Base-by-base conservation (phyloP, 2,113 vertebrate species). In the Mobula birostris region DNA sequence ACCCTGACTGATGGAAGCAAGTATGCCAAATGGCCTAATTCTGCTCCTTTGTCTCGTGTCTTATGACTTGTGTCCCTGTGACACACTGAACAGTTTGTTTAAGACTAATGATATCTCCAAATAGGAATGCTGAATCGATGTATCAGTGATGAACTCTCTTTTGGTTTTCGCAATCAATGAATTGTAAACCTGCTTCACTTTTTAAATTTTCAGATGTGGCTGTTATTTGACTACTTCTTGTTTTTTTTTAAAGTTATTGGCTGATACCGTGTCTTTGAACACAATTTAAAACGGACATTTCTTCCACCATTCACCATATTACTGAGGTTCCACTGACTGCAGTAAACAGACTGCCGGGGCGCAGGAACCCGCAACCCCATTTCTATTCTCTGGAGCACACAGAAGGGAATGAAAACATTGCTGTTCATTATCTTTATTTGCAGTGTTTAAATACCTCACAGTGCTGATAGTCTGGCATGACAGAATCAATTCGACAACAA, bases 391-490 rank as follows among this genome's bases (percentile, higher is more conserved):
- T 27, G 83, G 68, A 93, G 40, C 56, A n/a, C 63, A 24, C 48
- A 36, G 19, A 21, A 56, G 68, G 40, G 36, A 93, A 56, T 29
- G n/a, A 93, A 56, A 68, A 74, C 40, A 76, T 74, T 93, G 91
- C 36, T 93, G 68, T 93, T 93, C 72, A 93, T 93, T 74, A 74
- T 74, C 91, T 93, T 93, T 93, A 93, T 92, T 72, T 92, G 72
- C 68, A 68, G 36, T 68, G 68, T 32, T 91, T 36, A 19, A 91
- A 68, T 40, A 17, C 66, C n/a, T 70, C 88, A 92, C 88, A 92
- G n/a, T 72, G 66, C 63, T 92, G 88, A n/a, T 72, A 63, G 66
- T 72, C 63, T 2, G 7, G 88, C 40, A n/a, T 92, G 9, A 70
- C 88, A 92, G 88, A 70, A 92, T 92, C 5, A 17, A 70, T 70